Evolutionary conservation across 2,797 vertebrate species (phyloP).

Genomic region (Sandelia bainsii): DNA sequence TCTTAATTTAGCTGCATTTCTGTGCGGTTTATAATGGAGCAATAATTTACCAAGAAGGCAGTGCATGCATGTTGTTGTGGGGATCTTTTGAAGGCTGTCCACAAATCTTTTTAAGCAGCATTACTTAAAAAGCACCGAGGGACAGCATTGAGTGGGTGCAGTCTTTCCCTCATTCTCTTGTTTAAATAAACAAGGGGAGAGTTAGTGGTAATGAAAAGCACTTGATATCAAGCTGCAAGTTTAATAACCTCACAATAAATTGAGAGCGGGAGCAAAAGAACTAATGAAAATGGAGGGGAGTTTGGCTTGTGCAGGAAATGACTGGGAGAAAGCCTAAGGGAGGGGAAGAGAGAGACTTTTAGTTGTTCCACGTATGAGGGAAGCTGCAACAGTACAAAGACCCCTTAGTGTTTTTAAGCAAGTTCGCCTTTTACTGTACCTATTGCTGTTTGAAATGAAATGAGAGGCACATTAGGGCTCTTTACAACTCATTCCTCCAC

Average conservation of each 20-base stretch:
- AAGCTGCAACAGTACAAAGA: constrained; percentile 77
- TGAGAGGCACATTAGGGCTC: constrained; percentile 49
- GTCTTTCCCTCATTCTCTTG: constrained; percentile 43
- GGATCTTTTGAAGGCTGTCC: constrained; percentile 51
- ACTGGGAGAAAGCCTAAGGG: constrained; percentile 79
- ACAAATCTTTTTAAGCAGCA: constrained; percentile 65
- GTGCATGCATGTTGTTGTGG: constrained; percentile 39
- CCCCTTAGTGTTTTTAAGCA: constrained; percentile 78
- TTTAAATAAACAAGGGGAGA: constrained; percentile 76
- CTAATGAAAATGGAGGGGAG: constrained; percentile 82
- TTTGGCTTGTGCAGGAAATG: constrained; percentile 84
- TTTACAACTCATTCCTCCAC: constrained; percentile 53
- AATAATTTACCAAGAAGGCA: constrained; percentile 56
- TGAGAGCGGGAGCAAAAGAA: constrained; percentile 71
- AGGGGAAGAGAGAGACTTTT: constrained; percentile 73
- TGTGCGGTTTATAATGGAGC: constrained; percentile 43
- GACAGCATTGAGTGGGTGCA: constrained; percentile 32
- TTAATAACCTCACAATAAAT: constrained; percentile 81
- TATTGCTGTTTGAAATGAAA: constrained; percentile 54
- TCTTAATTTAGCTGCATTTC: constrained; percentile 53
- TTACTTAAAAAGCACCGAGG: constrained; percentile 63
- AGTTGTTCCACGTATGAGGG: constrained; percentile 76
- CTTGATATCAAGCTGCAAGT: constrained; percentile 78
- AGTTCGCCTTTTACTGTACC: constrained; percentile 63
- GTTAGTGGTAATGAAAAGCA: constrained; percentile 79